Percentiles rank a stretch among this genome's conserved stretches.
Conservation (phyloP, 2,888 invertebrate genomes). For the Lampropteryx suffumata region DNA sequence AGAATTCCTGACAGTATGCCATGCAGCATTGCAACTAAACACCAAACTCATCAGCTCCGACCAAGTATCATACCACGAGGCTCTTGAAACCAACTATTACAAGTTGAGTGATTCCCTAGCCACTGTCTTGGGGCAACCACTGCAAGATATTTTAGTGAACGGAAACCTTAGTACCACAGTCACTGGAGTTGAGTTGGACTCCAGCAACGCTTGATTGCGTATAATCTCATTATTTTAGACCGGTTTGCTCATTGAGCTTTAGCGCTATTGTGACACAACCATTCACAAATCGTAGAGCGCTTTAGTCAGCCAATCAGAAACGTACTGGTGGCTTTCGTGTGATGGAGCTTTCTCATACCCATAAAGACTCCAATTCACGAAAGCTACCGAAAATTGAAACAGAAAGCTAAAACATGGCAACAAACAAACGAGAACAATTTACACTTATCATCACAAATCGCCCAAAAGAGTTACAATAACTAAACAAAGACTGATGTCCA, state of each 20-base stretch:
- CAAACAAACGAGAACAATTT: not conserved
- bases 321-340: not conserved
- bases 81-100: constrained; percentile 92
- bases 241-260: constrained; percentile 7
- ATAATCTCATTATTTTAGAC: not conserved
- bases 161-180: constrained; percentile 92
- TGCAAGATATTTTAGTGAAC: constrained; percentile 85
- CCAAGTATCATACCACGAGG: constrained; percentile 96
- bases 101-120: constrained; percentile 91
- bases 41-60: constrained; percentile 93
- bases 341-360: not conserved
- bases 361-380: not conserved
- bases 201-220: constrained; percentile 87
- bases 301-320: not conserved
- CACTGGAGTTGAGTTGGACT: constrained; percentile 90
- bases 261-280: not conserved
- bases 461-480: constrained; percentile 17
- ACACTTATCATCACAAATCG: constrained; percentile 11
- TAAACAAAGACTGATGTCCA: constrained; percentile 33
- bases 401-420: no score
- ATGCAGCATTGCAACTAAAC: constrained; percentile 94
- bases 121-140: constrained; percentile 87
- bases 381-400: no score
- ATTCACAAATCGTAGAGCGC: not conserved
- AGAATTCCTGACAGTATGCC: constrained; percentile 95